Percentiles rank a stretch among this genome's conserved stretches.
These are phyloP conservation scores for Okapia johnstoni DNA, from an alignment of 2,113 vertebrate species.

Conservation along the genomic window DNA sequence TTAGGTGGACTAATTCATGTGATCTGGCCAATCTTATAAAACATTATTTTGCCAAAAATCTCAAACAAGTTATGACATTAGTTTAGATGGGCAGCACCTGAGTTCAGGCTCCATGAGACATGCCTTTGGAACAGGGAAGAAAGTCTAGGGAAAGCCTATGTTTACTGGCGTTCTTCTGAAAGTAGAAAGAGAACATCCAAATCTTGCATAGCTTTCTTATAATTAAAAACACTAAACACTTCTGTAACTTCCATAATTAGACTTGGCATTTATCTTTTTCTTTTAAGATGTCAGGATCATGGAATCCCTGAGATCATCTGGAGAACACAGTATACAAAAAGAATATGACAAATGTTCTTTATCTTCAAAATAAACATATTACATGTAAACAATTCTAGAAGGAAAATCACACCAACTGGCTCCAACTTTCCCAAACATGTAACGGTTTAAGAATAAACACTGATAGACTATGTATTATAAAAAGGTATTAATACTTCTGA, in stretches of 20 bases:
- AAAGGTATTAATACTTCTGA: background rate
- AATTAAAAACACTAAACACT: background rate
- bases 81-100: background rate
- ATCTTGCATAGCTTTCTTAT: background rate
- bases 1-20: background rate
- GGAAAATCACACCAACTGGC: background rate
- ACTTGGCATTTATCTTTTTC: background rate
- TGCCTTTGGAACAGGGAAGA: background rate
- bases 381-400: background rate
- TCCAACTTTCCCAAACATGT: background rate
- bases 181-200: background rate
- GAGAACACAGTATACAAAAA: background rate
- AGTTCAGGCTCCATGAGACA: background rate
- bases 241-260: background rate
- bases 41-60: background rate
- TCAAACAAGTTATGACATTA: background rate
- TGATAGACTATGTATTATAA: background rate
- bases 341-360: background rate
- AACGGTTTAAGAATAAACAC: constrained; percentile 11
- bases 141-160: background rate
- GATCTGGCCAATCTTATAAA: background rate
- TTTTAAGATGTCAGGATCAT: background rate
- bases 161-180: background rate
- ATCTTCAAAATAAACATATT: constrained; percentile 31
- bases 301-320: constrained; percentile 32